A percentile compares a stretch with the other conserved stretches of the same genome.
Evolutionary conservation across 1,140 invertebrate species (phyloP).

Genomic region (Antheraea pernyi): DNA sequence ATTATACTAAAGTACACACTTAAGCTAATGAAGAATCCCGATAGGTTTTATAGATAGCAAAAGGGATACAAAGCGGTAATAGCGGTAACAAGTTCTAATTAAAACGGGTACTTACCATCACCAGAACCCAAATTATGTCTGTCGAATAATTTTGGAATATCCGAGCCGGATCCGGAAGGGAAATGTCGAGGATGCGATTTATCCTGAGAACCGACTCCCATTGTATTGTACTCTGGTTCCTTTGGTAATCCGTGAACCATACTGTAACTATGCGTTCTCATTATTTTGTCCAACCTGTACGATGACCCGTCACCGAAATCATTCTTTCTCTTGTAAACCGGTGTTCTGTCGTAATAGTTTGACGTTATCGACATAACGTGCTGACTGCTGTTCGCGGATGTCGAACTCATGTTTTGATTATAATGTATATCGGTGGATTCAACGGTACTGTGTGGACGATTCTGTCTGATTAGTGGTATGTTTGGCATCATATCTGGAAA

Average conservation of each 20-base stretch:
- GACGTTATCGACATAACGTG: conserved; percentile 56
- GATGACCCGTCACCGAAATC: conserved; percentile 58
- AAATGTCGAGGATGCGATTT: conserved; percentile 47
- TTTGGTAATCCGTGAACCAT: conserved; percentile 56
- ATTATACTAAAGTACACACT: conserved; percentile 18
- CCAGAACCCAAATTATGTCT: conserved; percentile 61
- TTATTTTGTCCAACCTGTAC: conserved; percentile 68
- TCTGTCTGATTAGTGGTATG: conserved; percentile 61
- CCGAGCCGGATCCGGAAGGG: conserved; percentile 44
- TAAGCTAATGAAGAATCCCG: conserved; percentile 26
- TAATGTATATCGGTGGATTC: conserved; percentile 70
- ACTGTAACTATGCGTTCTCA: conserved; percentile 57
- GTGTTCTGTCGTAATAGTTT: conserved; percentile 63
- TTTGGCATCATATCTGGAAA: conserved; percentile 66
- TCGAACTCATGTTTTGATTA: conserved; percentile 52
- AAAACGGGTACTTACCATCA: conserved; percentile 52
- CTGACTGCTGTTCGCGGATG: conserved; percentile 45
- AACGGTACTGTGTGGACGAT: conserved; percentile 54
- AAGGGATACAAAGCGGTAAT: conserved; percentile 13
- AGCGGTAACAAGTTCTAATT: neutral
- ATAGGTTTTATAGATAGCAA: conserved; percentile 34
- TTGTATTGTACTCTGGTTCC: conserved; percentile 45
- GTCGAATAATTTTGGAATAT: conserved; percentile 57
- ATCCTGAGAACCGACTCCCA: conserved; percentile 42
- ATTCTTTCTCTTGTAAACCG: conserved; percentile 64